Evolutionary conservation across 2,797 vertebrate species (phyloP), one percentile per base, ranked within the genome.

Genomic region (Labroides dimidiatus): DNA sequence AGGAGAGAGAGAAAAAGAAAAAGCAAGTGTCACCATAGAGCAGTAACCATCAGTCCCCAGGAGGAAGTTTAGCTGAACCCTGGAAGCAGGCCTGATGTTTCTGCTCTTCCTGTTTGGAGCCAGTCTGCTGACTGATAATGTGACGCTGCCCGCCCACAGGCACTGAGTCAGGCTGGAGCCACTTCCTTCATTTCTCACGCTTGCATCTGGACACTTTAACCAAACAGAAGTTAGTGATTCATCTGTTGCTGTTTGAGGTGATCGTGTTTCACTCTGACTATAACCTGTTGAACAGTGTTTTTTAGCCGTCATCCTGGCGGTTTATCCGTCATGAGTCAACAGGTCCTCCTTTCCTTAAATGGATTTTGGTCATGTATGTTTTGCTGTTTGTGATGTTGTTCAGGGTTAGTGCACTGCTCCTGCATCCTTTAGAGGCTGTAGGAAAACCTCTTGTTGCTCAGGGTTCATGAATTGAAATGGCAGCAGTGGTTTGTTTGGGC

Each of bases 81-180:
- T 83, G 76, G 84, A 87, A 75, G 45, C 58, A 62, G 70, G 76
- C 71, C 77, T 77, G 39, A 71, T 86, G 65, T 75, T 17, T 53
- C 44, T 68, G 69, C 55, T 63, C 62, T 90, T 90, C 89, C 89
- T 90, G 78, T 91, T 87, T 72, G 69, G 19, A 68, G 71, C 47
- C 54, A 33, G 77, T 82, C 80, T 88, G 73, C 84, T 79, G 81
- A 87, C 78, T 81, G 84, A 83, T 79, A 84, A 69, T 75, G 69
- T 86, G 74, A 72, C n/a, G 2, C 53, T 43, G 43, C 64, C 69
- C 49, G 11, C 76, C 72, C 67, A 78, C 53, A 27, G 51, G 30
- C 27, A 36, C 7, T 5, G 16, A 82, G 79, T 82, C 82, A 69
- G 56, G 14, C 79, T 48, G 50, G 65, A 81, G 71, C 59, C 67